A percentile compares a stretch with the other conserved stretches of the same genome.
phyloP scores from a whole-genome alignment of 2,113 vertebrate species.

The Raja brachyura region DNA sequence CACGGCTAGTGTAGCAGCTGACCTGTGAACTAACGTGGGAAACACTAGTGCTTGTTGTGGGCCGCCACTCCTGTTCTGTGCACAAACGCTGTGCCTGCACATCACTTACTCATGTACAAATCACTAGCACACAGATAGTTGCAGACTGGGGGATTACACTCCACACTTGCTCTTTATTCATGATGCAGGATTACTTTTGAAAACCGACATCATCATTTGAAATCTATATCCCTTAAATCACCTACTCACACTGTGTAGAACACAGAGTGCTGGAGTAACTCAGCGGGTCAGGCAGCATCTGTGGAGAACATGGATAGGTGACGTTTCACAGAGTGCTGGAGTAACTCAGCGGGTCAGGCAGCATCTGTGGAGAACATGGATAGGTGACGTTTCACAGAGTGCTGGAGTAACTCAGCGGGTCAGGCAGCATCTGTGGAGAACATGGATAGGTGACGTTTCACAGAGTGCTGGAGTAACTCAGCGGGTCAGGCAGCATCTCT shows the following conservation, averaged over 20 bases:
- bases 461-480: no score
- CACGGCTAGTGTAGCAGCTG: neutral
- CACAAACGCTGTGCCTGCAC: neutral
- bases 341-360: no score
- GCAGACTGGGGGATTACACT: neutral
- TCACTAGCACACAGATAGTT: neutral
- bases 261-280: no score
- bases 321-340: no score
- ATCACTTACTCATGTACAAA: neutral
- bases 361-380: no score
- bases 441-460: no score
- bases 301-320: no score
- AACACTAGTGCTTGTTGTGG: neutral
- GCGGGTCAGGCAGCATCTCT: no score
- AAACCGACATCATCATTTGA: neutral
- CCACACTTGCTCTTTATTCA: neutral
- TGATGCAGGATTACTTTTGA: neutral
- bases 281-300: no score
- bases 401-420: no score
- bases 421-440: no score
- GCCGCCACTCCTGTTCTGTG: neutral
- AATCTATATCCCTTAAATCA: neutral
- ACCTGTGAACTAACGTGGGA: neutral
- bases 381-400: no score
- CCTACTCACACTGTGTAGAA: neutral